Base-by-base conservation (phyloP, 1,140 invertebrate species). In the Zophobas morio region DNA sequence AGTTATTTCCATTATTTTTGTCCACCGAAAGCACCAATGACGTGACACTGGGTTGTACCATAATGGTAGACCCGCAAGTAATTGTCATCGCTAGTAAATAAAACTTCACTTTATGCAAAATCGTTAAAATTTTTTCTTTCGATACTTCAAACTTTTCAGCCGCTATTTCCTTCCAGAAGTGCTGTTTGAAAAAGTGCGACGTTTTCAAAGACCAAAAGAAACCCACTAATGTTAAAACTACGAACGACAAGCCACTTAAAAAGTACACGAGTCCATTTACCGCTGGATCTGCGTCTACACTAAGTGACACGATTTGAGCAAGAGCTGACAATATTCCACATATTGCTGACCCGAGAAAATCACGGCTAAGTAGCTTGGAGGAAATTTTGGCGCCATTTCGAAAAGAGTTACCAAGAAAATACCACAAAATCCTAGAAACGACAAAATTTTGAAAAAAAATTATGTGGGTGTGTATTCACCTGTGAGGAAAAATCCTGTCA, bases 251-350 rank as follows among this genome's bases (percentile, higher is more conserved):
- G 34, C 81, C 81, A 40, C 76, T 46, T 8, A 37, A 53, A 76
- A 80, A 80, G 51, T 76, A 78, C 5, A 73, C 49, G 1, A 74
- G 56, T 39, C 74, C 77, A 39, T 46, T 77, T 6, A 40, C 60
- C 51, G 70, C 20, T 42, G 74, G 53, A 37, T 39, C 35, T 1
- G 66, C 56, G 33, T 66, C 40, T 0, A 75, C 37, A 35, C 63
- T 79, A n/a, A 82, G 70, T 0, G 80, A 75, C 33, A 81, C 37
- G 2, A 83, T 80, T 77, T 81, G 81, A 20, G 78, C 40, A 2
- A 80, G 5, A n/a, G 79, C 71, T 6, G 81, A 70, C 32, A 83
- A 71, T 1, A 82, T 75, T 0, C 78, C 82, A 57, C 82, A 81
- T 5, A 83, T 66, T 2, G 78, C 36, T 81, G 77, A 2, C 80